phyloP scores from a whole-genome alignment of 2,797 vertebrate species.

The Pseudocheirus occidentalis region DNA sequence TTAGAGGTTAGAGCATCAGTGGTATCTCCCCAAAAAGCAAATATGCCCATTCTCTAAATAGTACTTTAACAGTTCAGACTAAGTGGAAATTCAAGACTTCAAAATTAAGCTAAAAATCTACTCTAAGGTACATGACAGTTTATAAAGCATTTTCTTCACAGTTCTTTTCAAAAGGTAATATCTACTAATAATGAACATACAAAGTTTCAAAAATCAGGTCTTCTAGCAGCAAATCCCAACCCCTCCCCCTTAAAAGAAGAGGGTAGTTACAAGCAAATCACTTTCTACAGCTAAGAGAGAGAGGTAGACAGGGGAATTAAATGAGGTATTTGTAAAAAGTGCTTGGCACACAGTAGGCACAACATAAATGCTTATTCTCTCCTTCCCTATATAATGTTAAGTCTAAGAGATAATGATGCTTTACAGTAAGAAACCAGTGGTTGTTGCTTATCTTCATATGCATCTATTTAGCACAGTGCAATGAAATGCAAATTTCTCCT shows the following conservation, averaged over 20 bases:
- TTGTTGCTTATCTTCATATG: background rate
- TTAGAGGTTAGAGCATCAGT: background rate
- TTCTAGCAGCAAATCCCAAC: background rate
- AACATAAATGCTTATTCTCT: background rate
- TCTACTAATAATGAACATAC: constrained; percentile 18
- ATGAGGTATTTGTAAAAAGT: background rate
- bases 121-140: background rate
- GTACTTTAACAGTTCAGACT: constrained; percentile 28
- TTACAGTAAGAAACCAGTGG: background rate
- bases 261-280: background rate
- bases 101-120: constrained; percentile 13
- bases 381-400: background rate
- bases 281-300: background rate
- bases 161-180: constrained; percentile 28
- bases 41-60: background rate
- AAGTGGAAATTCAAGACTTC: background rate
- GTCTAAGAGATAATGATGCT: background rate
- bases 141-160: background rate
- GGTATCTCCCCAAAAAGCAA: constrained; percentile 22
- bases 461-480: background rate
- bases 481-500: background rate
- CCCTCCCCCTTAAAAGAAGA: background rate
- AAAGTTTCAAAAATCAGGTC: constrained; percentile 1
- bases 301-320: background rate
- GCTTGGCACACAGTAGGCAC: background rate